Evolutionary conservation across 2,797 vertebrate species (phyloP), one percentile per base, ranked within the genome.

Genomic region (Pelochelys cantorii): DNA sequence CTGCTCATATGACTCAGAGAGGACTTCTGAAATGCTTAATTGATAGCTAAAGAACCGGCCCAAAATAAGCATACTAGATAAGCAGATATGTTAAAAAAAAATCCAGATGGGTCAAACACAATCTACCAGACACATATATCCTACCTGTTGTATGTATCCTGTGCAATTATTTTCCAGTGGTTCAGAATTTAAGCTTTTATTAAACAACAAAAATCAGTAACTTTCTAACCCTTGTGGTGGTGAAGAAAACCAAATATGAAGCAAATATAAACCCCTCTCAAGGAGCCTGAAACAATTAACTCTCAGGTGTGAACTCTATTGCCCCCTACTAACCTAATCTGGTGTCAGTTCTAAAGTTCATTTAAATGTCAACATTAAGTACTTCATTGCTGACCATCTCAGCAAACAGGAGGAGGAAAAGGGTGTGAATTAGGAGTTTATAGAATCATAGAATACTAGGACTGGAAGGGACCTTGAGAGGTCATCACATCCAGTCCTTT

Each of bases 81-180:
- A 29, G 54, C 83, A 79, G 25, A 68, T 77, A 22, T 17, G 42
- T 13, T 29, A 81, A 18, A 68, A 87, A 86, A 2, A 6, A 79
- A 68, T 18, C 7, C 12, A 71, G 15, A 53, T 34, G 54, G 92
- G 53, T 65, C 68, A 60, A 92, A 85, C 18, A 55, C n/a, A 71
- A 5, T 0, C 27, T 60, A 5, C 17, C 59, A 52, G 84, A 81
- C 2, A 55, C 3, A 3, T 65, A 22, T 0, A 0, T 52, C 57
- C 68, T 82, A 54, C 27, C 84, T 42, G 2, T 23, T 6, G 11
- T 27, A 48, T 27, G 7, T 48, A 27, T 34, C 9, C 65, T 68
- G 17, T 34, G 20, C 20, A 10, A 71, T 71, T 37, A 71, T 37
- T 10, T 71, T 71, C 74, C 6, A 27, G 9, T 13, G 27, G 42